Evolutionary conservation across 2,797 vertebrate genomes (phyloP), one percentile per base, ranked within the genome.

Genomic region (Anomalospiza imberbis): DNA sequence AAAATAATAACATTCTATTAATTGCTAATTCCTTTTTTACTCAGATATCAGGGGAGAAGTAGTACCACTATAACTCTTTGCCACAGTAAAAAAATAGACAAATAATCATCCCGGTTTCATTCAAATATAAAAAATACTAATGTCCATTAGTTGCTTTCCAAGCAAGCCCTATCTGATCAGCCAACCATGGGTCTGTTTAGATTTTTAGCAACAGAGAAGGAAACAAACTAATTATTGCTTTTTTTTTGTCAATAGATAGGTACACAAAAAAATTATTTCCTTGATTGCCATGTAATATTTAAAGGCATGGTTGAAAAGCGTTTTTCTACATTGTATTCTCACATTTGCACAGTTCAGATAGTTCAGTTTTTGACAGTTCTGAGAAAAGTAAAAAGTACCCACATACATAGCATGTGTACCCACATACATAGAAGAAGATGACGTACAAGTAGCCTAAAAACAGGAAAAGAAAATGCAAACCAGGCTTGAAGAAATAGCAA

Each of bases 401-500:
- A 78, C 26, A 21, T 61, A 61, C n/a, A 47, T 12, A 40, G n/a
- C 48, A 45, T 53, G 47, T 68, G 38, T 85, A 76, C 55, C 63
- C n/a, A 76, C 73, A 54, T 82, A 44, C 50, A 67, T 76, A 50
- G 48, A 75, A 81, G 54, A 74, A 72, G 25, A 77, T 29, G 26
- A 17, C 17, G 32, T 65, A 86, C 24, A 53, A 75, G 20, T 55
- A 78, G 10, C 73, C 63, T 73, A 70, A 91, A 95, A 81, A 76
- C 40, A 87, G 60, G 42, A 77, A 85, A 71, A 88, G 26, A 76
- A 80, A 89, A 88, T 84, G n/a, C 60, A 88, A 89, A 89, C 31
- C 22, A 65, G 36, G 55, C 54, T 95, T 88, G 78, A 88, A 95
- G 77, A 57, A 90, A 91, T 7, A 95, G 24, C 54, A 91, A 91